Percentiles rank a stretch among this genome's conserved stretches.
Evolutionary conservation across 2,888 invertebrate species (phyloP).

Genomic region (Euclidia mi): DNA sequence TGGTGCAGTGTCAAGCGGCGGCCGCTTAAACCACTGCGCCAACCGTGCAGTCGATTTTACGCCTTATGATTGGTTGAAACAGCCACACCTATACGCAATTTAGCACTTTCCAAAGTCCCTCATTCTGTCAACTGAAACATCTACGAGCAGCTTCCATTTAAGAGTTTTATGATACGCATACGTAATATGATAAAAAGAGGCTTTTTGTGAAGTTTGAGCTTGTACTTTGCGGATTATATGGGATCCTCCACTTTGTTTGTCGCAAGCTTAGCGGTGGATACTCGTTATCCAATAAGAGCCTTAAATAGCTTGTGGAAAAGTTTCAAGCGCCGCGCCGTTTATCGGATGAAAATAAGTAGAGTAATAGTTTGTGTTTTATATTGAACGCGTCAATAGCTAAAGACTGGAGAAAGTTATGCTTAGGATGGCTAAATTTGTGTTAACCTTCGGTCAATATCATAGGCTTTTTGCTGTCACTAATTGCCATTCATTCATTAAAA

Average conservation of each 20-base stretch:
- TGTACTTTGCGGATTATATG: slow-evolving; percentile 33
- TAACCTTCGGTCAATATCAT: too few species aligned
- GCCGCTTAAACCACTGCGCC: too few species aligned
- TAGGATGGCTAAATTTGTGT: too few species aligned
- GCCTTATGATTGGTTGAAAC: too few species aligned
- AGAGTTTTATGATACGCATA: slow-evolving; percentile 6
- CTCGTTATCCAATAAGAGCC: slow-evolving; percentile 39
- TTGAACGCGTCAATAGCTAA: too few species aligned
- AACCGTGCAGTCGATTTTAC: too few species aligned
- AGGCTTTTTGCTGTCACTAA: too few species aligned
- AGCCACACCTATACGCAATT: too few species aligned
- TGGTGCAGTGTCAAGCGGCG: too few species aligned
- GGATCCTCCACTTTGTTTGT: slow-evolving; percentile 31
- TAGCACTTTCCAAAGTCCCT: background rate
- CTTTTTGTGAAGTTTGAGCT: slow-evolving; percentile 34
- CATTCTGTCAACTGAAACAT: background rate
- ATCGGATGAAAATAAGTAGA: background rate
- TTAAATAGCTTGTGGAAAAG: slow-evolving; percentile 6
- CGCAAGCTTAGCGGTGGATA: slow-evolving; percentile 17
- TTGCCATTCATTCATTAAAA: too few species aligned
- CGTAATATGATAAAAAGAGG: slow-evolving; percentile 35
- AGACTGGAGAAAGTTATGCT: too few species aligned
- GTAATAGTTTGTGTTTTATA: background rate
- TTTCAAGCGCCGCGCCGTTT: slow-evolving; percentile 3
- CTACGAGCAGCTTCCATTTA: background rate